Percentiles rank a stretch among this genome's conserved stretches.
phyloP scores from a whole-genome alignment of 2,113 vertebrate genomes.

The Cyanocitta stelleri region DNA sequence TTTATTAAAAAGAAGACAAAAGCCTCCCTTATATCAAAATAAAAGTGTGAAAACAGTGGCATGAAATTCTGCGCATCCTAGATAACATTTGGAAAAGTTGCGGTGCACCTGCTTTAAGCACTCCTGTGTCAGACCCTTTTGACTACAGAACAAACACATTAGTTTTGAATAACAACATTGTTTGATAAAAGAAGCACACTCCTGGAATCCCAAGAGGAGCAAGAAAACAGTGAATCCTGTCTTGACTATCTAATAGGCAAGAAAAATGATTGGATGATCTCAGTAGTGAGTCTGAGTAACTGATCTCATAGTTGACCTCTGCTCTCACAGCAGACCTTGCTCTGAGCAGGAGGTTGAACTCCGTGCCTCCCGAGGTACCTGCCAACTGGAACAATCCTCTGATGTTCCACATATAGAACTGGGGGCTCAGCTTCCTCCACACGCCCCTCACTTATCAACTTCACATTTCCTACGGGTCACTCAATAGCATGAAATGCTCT shows the following conservation, averaged over 20 bases:
- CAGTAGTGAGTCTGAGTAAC: background rate
- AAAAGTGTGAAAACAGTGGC: background rate
- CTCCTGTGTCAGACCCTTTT: background rate
- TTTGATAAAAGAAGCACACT: background rate
- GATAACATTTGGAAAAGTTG: background rate
- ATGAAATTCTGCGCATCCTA: background rate
- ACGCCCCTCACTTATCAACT: background rate
- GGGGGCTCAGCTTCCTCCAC: background rate
- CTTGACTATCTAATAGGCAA: background rate
- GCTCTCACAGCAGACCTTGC: background rate
- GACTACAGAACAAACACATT: background rate
- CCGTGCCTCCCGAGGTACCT: fast-evolving
- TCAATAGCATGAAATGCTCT: background rate
- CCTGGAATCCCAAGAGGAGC: background rate
- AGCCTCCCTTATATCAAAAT: background rate
- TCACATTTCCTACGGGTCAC: background rate
- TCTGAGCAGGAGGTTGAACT: background rate
- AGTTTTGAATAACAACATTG: background rate
- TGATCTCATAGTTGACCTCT: background rate
- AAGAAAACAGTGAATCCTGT: background rate
- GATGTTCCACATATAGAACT: fast-evolving
- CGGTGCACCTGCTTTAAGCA: background rate
- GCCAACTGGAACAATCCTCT: background rate
- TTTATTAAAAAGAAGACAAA: background rate
- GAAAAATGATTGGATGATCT: background rate